These are phyloP conservation scores for Lithophane socia DNA, from an alignment of 2,888 invertebrate species.

Conservation along the genomic window DNA sequence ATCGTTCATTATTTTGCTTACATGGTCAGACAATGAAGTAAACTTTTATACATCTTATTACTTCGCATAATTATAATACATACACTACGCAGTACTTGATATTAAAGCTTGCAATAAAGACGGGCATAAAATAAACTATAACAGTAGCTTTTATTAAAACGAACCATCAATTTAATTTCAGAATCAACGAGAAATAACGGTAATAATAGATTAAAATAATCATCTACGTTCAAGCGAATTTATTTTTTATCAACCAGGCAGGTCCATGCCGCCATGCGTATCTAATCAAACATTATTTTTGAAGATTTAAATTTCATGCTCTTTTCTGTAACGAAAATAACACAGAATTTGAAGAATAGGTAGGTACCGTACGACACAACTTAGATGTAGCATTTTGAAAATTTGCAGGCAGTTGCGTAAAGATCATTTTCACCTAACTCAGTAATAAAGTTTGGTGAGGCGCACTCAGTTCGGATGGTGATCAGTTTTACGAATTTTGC, in stretches of 20 bases:
- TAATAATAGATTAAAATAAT: constrained; percentile 57
- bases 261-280: constrained; percentile 30
- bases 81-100: neutral
- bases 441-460: too few relatives aligned
- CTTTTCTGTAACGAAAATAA: constrained; percentile 32
- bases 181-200: constrained; percentile 45
- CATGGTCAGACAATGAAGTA: neutral
- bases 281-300: constrained; percentile 54
- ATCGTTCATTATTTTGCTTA: neutral
- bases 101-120: neutral
- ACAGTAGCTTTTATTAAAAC: constrained; percentile 11
- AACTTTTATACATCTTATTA: neutral
- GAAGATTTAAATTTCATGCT: constrained; percentile 47
- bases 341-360: neutral
- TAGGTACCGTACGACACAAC: neutral
- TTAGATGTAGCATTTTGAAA: too few relatives aligned
- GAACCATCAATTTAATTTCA: constrained; percentile 5
- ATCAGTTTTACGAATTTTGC: too few relatives aligned
- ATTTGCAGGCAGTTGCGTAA: too few relatives aligned
- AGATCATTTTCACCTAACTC: too few relatives aligned
- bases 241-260: constrained; percentile 48
- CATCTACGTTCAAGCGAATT: constrained; percentile 47
- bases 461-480: too few relatives aligned
- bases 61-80: too few relatives aligned
- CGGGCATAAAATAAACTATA: neutral